phyloP scores from a whole-genome alignment of 2,888 invertebrate species.

The Clunio marinus region DNA sequence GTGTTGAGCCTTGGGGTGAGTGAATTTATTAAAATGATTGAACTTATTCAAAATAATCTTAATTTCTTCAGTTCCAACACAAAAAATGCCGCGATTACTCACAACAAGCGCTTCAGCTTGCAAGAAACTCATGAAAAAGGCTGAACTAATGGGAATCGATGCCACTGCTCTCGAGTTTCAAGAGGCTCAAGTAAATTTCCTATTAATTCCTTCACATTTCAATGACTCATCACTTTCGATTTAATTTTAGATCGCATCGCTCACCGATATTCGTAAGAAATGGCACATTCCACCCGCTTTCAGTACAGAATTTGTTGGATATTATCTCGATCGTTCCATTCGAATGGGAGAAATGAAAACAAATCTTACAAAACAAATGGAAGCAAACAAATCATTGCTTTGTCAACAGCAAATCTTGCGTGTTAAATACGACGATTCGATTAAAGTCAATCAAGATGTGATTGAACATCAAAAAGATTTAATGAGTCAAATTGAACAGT shows the following conservation, averaged over 20 bases:
- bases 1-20: slow-evolving; percentile 80
- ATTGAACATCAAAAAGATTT: slow-evolving; percentile 58
- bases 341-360: slow-evolving; percentile 74
- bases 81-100: slow-evolving; percentile 87
- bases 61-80: slow-evolving; percentile 71
- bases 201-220: not conserved
- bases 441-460: slow-evolving; percentile 63
- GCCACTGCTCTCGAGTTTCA: slow-evolving; percentile 75
- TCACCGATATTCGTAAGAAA: slow-evolving; percentile 83
- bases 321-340: slow-evolving; percentile 84
- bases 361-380: slow-evolving; percentile 68
- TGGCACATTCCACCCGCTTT: slow-evolving; percentile 94
- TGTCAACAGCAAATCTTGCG: slow-evolving; percentile 74
- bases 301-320: slow-evolving; percentile 90
- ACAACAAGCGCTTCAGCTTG: slow-evolving; percentile 89
- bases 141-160: slow-evolving; percentile 86
- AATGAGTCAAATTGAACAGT: slow-evolving; percentile 59
- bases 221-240: not conserved
- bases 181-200: slow-evolving; percentile 68
- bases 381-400: slow-evolving; percentile 67
- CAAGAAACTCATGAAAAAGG: slow-evolving; percentile 74
- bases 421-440: slow-evolving; percentile 72
- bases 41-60: not conserved
- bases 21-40: not conserved
- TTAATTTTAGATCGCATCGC: slow-evolving; percentile 59